A percentile compares a stretch with the other conserved stretches of the same genome.
Evolutionary conservation across 2,888 invertebrate genomes (phyloP).

Genomic region (Lumbricus terrestris): DNA sequence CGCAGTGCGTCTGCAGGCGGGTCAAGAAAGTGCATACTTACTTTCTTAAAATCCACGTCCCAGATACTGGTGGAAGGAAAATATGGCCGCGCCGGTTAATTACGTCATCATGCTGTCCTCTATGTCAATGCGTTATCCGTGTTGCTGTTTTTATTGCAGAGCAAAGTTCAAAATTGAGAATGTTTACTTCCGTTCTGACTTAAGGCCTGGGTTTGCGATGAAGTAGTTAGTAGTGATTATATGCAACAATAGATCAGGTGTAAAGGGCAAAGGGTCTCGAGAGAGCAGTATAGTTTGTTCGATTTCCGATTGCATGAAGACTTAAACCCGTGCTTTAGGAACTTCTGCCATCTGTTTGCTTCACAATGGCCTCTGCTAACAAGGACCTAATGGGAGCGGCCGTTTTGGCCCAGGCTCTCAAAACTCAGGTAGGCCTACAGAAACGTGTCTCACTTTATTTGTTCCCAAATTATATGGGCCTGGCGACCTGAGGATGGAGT

Average conservation of each 20-base stretch:
- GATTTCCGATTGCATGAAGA: not conserved
- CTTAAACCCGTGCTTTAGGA: not conserved
- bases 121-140: not conserved
- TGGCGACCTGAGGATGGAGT: not conserved
- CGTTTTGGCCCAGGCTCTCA: slow-evolving; percentile 28
- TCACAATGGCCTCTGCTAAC: not conserved
- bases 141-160: too few species aligned
- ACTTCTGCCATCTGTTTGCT: not conserved
- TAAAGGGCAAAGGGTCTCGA: not conserved
- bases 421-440: slow-evolving; percentile 31
- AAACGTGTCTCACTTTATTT: not conserved
- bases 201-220: not conserved
- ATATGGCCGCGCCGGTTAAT: not conserved
- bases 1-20: too few species aligned
- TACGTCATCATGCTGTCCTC: not conserved
- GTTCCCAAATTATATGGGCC: not conserved
- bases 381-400: slow-evolving; percentile 21
- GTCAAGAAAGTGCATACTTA: too few species aligned
- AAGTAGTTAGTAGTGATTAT: too few species aligned
- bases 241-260: not conserved
- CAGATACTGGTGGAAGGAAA: not conserved
- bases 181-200: not conserved
- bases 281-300: not conserved
- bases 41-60: not conserved
- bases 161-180: not conserved